A percentile compares a stretch with the other conserved stretches of the same genome.
Evolutionary conservation across 2,797 vertebrate species (phyloP).

Genomic region (Pampus argenteus): DNA sequence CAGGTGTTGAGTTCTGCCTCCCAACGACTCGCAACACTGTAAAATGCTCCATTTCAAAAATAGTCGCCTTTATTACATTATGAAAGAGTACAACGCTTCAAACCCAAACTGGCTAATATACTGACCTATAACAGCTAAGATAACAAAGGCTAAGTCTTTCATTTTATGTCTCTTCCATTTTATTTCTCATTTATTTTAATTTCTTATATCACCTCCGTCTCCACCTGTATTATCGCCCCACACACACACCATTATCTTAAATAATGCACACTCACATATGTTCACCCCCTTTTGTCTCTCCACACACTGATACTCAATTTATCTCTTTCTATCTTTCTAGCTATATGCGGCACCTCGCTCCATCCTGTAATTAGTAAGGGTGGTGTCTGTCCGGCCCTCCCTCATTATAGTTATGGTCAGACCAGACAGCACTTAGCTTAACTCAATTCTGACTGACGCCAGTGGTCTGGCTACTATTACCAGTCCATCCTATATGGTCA

Average conservation of each 20-base stretch:
- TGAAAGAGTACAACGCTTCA: neutral
- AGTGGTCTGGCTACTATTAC: constrained; percentile 73
- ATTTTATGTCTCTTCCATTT: no score
- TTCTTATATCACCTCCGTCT: neutral
- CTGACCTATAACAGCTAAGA: neutral
- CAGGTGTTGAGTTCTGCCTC: no score
- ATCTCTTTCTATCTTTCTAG: constrained; percentile 24
- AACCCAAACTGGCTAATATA: neutral
- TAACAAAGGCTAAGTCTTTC: neutral
- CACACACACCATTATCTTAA: neutral
- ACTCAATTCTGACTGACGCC: constrained; percentile 75
- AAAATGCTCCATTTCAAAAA: neutral
- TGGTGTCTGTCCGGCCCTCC: constrained; percentile 45
- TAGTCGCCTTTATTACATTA: no score
- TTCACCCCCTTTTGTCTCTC: constrained; percentile 1
- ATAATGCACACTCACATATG: constrained; percentile 33
- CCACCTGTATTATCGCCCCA: constrained; percentile 1
- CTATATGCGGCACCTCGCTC: neutral
- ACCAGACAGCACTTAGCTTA: constrained; percentile 77
- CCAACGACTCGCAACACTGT: no score
- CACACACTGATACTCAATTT: neutral
- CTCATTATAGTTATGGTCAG: constrained; percentile 46
- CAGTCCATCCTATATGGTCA: constrained; percentile 59
- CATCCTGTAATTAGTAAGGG: constrained; percentile 44
- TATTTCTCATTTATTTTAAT: neutral